phyloP scores from a whole-genome alignment of 2,113 vertebrate species.

The Caretta caretta region DNA sequence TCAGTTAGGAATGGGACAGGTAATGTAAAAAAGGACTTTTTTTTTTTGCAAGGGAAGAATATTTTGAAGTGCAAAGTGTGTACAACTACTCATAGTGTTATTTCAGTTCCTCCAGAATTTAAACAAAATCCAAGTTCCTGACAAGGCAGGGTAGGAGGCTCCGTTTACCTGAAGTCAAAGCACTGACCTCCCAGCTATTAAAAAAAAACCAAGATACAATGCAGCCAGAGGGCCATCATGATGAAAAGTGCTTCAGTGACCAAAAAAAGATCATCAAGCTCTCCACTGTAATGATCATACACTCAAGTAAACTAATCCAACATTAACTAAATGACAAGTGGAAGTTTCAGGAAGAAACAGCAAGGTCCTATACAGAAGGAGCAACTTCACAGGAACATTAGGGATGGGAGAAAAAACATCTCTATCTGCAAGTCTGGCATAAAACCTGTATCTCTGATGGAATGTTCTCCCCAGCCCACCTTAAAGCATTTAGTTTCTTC shows the following conservation, averaged over 20 bases:
- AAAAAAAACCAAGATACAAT: not conserved
- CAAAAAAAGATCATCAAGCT: not conserved
- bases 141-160: not conserved
- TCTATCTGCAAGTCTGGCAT: not conserved
- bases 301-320: not conserved
- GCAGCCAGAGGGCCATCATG: not conserved
- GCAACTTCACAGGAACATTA: not conserved
- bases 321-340: not conserved
- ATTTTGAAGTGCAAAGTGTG: not conserved
- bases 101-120: not conserved
- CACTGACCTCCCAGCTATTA: not conserved
- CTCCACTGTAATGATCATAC: not conserved
- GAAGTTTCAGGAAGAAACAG: not conserved
- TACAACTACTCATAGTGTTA: not conserved
- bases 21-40: not conserved
- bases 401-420: too few relatives aligned
- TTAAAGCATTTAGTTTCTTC: not conserved
- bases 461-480: not conserved
- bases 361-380: not conserved
- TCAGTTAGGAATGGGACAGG: not conserved
- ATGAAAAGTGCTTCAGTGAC: not conserved
- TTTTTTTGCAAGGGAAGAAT: not conserved
- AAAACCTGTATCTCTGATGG: rapidly evolving
- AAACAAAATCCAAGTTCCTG: not conserved
- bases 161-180: not conserved